Conservation (phyloP, 2,113 vertebrate species). For the Lycaon pictus region DNA sequence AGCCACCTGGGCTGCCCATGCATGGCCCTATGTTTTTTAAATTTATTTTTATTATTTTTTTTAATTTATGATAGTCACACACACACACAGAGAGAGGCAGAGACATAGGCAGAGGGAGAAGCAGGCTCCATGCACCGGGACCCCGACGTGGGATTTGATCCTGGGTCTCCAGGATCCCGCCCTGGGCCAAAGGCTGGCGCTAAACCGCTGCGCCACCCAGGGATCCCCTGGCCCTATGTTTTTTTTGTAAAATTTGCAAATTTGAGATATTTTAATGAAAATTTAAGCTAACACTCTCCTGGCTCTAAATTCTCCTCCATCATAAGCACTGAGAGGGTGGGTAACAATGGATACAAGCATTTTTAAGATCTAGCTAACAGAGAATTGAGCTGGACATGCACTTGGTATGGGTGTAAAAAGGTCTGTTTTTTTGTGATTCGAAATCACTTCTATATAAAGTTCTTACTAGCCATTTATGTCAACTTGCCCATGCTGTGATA, state of each 20-base stretch:
- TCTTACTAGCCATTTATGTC: not conserved
- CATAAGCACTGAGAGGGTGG: not conserved
- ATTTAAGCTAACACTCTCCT: not conserved
- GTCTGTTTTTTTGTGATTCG: not conserved
- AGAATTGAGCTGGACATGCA: not conserved
- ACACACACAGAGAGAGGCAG: too few relatives aligned
- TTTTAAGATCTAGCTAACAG: not conserved
- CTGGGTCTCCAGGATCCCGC: too few relatives aligned
- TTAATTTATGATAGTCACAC: too few relatives aligned
- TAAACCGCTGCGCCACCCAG: too few relatives aligned
- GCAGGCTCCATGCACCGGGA: too few relatives aligned
- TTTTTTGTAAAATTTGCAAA: constrained; percentile 8
- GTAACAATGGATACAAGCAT: not conserved
- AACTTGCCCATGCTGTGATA: not conserved
- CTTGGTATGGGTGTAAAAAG: not conserved
- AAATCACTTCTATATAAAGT: not conserved
- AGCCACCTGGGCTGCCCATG: too few relatives aligned
- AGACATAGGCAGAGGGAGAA: too few relatives aligned
- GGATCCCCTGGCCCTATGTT: not conserved
- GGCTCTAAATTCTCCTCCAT: not conserved
- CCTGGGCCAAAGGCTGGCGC: too few relatives aligned
- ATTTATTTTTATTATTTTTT: too few relatives aligned
- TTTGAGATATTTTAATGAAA: not conserved
- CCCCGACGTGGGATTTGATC: too few relatives aligned
- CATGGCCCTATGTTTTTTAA: too few relatives aligned